phyloP scores from a whole-genome alignment of 2,888 invertebrate genomes.

The Drosophila koepferae region DNA sequence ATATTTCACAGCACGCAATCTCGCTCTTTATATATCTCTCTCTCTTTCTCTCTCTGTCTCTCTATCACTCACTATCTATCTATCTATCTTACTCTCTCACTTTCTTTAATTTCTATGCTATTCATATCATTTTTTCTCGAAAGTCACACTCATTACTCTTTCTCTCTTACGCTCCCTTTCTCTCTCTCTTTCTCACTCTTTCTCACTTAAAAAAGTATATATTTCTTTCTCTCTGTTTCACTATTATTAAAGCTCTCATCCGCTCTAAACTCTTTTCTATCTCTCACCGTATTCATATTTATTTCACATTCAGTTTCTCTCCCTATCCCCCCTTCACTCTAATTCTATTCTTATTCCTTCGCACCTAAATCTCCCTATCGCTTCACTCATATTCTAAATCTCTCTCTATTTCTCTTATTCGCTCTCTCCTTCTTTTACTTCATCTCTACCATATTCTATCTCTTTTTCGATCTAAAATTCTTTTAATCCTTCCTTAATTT shows the following conservation, averaged over 20 bases:
- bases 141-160: too few species aligned
- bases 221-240: background rate
- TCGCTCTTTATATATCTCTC: too few species aligned
- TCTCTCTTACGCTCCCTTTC: background rate
- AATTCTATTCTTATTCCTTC: too few species aligned
- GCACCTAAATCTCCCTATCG: too few species aligned
- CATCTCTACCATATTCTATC: background rate
- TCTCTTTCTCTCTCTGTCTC: too few species aligned
- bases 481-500: background rate
- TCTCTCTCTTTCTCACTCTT: background rate
- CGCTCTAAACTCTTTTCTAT: background rate
- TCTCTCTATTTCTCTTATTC: background rate
- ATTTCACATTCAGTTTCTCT: too few species aligned
- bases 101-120: background rate
- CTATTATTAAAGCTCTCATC: background rate
- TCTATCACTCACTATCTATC: too few species aligned
- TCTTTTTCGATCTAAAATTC: background rate
- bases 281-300: too few species aligned
- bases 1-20: background rate
- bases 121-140: too few species aligned
- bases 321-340: too few species aligned
- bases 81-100: background rate
- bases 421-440: background rate
- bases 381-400: background rate
- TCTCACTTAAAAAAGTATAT: too few species aligned